A percentile compares a stretch with the other conserved stretches of the same genome.
phyloP scores from a whole-genome alignment of 2,797 vertebrate species.

The Myripristis jacobus region DNA sequence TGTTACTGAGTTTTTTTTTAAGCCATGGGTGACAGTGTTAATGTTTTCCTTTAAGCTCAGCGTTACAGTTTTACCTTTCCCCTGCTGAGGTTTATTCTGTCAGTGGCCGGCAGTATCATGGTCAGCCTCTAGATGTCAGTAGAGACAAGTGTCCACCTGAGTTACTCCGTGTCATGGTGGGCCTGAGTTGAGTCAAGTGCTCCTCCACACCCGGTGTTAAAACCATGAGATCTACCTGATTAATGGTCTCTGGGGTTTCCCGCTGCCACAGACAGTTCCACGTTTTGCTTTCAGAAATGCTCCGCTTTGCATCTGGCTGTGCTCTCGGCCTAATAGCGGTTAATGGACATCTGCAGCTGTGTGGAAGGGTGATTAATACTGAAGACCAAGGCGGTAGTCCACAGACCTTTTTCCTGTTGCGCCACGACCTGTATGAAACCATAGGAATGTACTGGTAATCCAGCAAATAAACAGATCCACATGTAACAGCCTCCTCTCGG shows the following conservation, averaged over 20 bases:
- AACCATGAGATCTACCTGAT: slow-evolving; percentile 31
- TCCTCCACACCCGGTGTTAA: slow-evolving; percentile 30
- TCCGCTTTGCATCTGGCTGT: slow-evolving; percentile 35
- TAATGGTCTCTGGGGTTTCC: slow-evolving; percentile 48
- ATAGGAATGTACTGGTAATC: slow-evolving; percentile 34
- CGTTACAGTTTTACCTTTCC: background rate
- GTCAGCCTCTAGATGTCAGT: slow-evolving; percentile 76
- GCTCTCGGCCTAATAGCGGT: slow-evolving; percentile 23
- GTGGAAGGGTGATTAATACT: slow-evolving; percentile 35
- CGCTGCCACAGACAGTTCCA: slow-evolving; percentile 31
- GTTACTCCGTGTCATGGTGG: slow-evolving; percentile 14
- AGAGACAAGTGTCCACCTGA: slow-evolving; percentile 60
- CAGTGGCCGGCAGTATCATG: slow-evolving; percentile 20
- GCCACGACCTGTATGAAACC: slow-evolving; percentile 31
- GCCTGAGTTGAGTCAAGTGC: slow-evolving; percentile 15
- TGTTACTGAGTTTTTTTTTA: no score
- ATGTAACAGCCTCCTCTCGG: background rate
- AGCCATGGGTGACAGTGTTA: no score
- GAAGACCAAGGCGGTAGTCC: slow-evolving; percentile 27
- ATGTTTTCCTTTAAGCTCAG: no score
- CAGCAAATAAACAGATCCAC: slow-evolving; percentile 16
- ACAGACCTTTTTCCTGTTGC: slow-evolving; percentile 36
- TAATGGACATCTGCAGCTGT: slow-evolving; percentile 19
- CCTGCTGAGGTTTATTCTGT: background rate
- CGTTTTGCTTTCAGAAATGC: slow-evolving; percentile 36